Conservation (phyloP, 1,140 invertebrate species). For the Phthorimaea operculella region DNA sequence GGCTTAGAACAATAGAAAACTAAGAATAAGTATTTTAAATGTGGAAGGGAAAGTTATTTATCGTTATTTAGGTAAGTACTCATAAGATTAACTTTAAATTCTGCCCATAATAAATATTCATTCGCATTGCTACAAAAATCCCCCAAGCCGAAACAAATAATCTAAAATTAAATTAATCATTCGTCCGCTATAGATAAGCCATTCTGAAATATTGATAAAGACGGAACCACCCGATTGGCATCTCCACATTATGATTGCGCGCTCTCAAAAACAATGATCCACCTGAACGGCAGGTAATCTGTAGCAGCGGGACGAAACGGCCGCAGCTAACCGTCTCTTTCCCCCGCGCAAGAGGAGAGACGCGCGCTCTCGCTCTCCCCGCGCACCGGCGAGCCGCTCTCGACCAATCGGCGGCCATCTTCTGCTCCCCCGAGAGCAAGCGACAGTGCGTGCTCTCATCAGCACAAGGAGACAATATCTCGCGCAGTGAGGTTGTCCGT, state of each 20-base stretch:
- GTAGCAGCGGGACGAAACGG: conserved; percentile 50
- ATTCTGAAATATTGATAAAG: conserved; percentile 23
- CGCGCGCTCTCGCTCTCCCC: conserved; percentile 58
- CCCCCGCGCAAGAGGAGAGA: conserved; percentile 40
- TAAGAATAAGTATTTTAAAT: too few species aligned
- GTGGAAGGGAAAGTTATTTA: too few species aligned
- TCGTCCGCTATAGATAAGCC: conserved; percentile 1
- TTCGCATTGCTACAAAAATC: too few species aligned
- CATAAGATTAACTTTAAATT: too few species aligned
- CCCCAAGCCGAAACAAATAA: not conserved
- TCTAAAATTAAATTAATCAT: not conserved
- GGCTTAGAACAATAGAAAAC: too few species aligned
- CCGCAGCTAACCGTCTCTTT: conserved; percentile 46
- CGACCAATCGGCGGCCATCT: conserved; percentile 64
- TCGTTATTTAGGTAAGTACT: too few species aligned
- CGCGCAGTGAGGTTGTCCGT: conserved; percentile 59
- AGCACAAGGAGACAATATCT: conserved; percentile 65
- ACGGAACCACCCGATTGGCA: conserved; percentile 39
- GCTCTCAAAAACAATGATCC: conserved; percentile 52
- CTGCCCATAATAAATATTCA: too few species aligned
- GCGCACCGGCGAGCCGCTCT: conserved; percentile 47
- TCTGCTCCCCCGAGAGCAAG: conserved; percentile 66
- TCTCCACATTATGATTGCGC: conserved; percentile 57
- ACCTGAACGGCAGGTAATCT: conserved; percentile 57
- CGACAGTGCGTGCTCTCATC: conserved; percentile 67